A percentile compares a stretch with the other conserved stretches of the same genome.
phyloP scores from a whole-genome alignment of 2,113 vertebrate genomes.

The pig (Sus scrofa) region T2T-Sscrofa CM000824.6:203496501-203497000 shows the following conservation, averaged over 20 bases:
- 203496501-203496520: not conserved
- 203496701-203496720: not conserved
- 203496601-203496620: not conserved
- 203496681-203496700: not conserved
- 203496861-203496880: not conserved
- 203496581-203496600: not conserved
- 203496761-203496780: not conserved
- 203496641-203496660: not conserved
- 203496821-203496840: not conserved
- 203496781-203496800: not conserved
- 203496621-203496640: not conserved
- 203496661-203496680: not conserved
- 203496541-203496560: not conserved
- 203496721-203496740: not conserved
- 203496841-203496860: not conserved
- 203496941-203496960: conserved; percentile 29
- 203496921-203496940: conserved; percentile 59
- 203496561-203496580: not conserved
- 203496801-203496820: conserved; percentile 47
- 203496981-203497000: not conserved
- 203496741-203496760: conserved; percentile 32
- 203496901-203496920: conserved; percentile 41
- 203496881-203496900: not conserved
- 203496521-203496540: not conserved
- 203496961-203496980: not conserved